Evolutionary conservation across 2,888 invertebrate genomes (phyloP).

Genomic region (Crioceris asparagi): DNA sequence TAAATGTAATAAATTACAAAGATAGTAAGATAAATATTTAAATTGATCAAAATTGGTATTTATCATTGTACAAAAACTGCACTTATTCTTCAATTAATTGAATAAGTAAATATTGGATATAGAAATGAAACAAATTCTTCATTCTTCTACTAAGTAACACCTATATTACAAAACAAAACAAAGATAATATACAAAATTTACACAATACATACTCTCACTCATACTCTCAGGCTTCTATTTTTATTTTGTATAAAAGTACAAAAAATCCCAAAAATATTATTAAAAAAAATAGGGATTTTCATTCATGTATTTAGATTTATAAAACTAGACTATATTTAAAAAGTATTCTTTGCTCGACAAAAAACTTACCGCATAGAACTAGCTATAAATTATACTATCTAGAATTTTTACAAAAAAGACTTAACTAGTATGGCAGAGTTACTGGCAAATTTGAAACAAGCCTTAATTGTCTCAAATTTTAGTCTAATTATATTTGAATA

Average conservation of each 20-base stretch:
- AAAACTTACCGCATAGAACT: neutral
- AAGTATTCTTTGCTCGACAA: slow-evolving; percentile 17
- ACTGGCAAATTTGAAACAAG: slow-evolving; percentile 18
- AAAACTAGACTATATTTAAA: slow-evolving; percentile 23
- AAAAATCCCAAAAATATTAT: slow-evolving; percentile 35
- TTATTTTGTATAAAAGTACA: slow-evolving; percentile 33
- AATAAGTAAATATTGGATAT: too few species aligned
- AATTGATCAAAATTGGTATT: too few species aligned
- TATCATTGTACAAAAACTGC: too few species aligned
- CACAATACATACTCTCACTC: slow-evolving; percentile 19
- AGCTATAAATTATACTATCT: neutral
- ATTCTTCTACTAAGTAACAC: too few species aligned
- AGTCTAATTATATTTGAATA: slow-evolving; percentile 13
- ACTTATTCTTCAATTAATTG: too few species aligned
- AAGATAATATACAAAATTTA: slow-evolving; percentile 32
- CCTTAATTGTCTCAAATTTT: too few species aligned
- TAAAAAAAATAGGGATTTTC: slow-evolving; percentile 33
- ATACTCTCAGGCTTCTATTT: slow-evolving; percentile 11
- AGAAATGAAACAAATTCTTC: too few species aligned
- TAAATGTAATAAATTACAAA: too few species aligned
- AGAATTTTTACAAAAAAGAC: slow-evolving; percentile 1
- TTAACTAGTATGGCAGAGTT: slow-evolving; percentile 27
- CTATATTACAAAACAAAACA: slow-evolving; percentile 33
- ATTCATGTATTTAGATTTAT: slow-evolving; percentile 18
- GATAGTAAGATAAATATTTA: too few species aligned